phyloP scores from a whole-genome alignment of 2,797 vertebrate species.

The Mormyrus hasselquistii region DNA sequence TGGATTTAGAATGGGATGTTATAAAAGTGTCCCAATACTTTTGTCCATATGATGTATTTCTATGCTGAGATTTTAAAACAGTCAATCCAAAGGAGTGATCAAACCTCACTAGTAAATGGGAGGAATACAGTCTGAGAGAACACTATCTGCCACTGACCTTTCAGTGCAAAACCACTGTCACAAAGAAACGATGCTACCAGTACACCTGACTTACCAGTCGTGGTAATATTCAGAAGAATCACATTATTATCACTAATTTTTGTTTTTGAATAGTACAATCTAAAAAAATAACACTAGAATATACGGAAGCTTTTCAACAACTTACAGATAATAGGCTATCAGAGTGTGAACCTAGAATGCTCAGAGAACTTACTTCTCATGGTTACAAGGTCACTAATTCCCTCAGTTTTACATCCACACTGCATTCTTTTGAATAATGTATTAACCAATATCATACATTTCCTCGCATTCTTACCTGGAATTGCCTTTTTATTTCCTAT shows the following conservation, averaged over 20 bases:
- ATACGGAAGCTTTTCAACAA: background rate
- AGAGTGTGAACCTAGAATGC: background rate
- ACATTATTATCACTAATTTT: background rate
- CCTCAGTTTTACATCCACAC: background rate
- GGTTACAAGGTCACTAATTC: background rate
- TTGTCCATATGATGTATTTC: background rate
- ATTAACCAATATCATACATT: background rate
- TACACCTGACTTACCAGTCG: background rate
- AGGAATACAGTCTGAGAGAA: constrained; percentile 28
- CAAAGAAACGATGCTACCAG: background rate
- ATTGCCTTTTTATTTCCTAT: background rate
- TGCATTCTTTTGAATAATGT: background rate
- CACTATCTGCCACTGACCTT: background rate
- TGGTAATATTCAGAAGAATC: background rate
- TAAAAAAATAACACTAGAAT: background rate
- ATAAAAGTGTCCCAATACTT: background rate
- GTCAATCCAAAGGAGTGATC: constrained; percentile 31
- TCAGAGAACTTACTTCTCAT: background rate
- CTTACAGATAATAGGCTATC: background rate
- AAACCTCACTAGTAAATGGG: constrained; percentile 46
- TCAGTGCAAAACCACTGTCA: background rate
- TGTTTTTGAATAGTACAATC: background rate
- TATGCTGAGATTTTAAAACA: background rate
- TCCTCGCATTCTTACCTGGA: background rate
- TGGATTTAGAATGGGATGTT: background rate